Percentiles rank a stretch among this genome's conserved stretches.
Conservation (phyloP, 1,140 invertebrate species). For the Megathymus violae region DNA sequence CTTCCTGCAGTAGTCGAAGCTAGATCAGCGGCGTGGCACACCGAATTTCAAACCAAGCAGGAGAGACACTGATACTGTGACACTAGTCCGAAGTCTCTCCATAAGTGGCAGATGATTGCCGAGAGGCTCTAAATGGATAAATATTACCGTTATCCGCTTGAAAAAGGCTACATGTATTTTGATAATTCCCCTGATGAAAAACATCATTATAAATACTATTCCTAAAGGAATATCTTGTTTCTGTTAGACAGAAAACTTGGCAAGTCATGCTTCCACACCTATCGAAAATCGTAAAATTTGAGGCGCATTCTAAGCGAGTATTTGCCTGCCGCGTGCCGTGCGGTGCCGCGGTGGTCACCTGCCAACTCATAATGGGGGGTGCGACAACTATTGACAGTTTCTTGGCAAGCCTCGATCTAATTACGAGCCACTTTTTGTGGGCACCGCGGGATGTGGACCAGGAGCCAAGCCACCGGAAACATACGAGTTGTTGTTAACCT, state of each 20-base stretch:
- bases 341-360: constrained; percentile 38
- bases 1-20: too few species aligned
- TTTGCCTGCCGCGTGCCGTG: constrained; percentile 4
- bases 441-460: constrained; percentile 21
- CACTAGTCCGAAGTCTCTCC: too few species aligned
- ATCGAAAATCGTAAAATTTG: neutral
- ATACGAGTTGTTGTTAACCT: constrained; percentile 3
- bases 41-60: too few species aligned
- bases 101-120: too few species aligned
- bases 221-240: neutral
- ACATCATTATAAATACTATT: too few species aligned
- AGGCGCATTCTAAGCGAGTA: constrained; percentile 7
- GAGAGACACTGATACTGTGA: too few species aligned
- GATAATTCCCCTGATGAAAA: too few species aligned
- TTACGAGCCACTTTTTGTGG: constrained; percentile 49
- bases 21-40: too few species aligned
- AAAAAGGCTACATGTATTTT: too few species aligned
- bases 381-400: constrained; percentile 53
- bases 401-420: constrained; percentile 55
- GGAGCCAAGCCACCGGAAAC: constrained; percentile 26
- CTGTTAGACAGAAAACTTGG: neutral
- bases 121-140: too few species aligned
- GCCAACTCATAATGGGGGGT: constrained; percentile 47
- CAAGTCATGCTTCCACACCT: neutral
- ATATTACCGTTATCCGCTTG: too few species aligned